Base-by-base conservation (phyloP, 2,797 vertebrate species). In the Oreonectes daqikongensis region DNA sequence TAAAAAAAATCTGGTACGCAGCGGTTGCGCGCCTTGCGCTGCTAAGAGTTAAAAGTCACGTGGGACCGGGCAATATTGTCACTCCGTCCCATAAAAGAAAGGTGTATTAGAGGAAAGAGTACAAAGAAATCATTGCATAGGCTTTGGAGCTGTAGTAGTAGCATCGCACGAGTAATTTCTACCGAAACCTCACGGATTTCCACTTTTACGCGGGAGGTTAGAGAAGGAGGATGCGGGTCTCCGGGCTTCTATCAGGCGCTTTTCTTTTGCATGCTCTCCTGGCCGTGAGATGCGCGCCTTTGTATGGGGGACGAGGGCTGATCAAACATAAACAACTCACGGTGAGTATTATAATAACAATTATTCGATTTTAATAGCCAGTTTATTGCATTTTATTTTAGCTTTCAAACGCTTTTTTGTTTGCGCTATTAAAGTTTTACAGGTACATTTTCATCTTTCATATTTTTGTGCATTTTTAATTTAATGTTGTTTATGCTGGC, bases 91-190 rank as follows among this genome's bases (percentile, higher is more conserved):
- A 83, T 75, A 79, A 70, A 14, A 72, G 63, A 71, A 83, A 84
- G 24, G 83, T 75, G 55, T 69, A 78, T 77, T 75, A 69, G 67
- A 69, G 48, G 69, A 72, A 42, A 77, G 81, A 79, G 85, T 87
- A 92, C 88, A 91, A 89, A 90, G 90, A 88, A 87, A 88, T 87
- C 84, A 74, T 81, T 87, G 88, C 85, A 61, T 87, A 53, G 44
- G 26, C 32, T 20, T 22, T 5, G 22, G n/a, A 28, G 60, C 80
- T 82, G 81, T 86, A 75, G 69, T 69, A 63, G 60, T 28, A 72
- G 48, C 78, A 42, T 26, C 17, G 22, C 30, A 48, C 70, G 71
- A 61, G 66, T 9, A 32, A 2, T 22, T 59, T 67, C 18, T 46
- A 53, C 44, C 15, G 20, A 10, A 42, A 42, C 28, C 64, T 46